phyloP scores from a whole-genome alignment of 2,113 vertebrate species.

The Oncorhynchus tshawytscha region DNA sequence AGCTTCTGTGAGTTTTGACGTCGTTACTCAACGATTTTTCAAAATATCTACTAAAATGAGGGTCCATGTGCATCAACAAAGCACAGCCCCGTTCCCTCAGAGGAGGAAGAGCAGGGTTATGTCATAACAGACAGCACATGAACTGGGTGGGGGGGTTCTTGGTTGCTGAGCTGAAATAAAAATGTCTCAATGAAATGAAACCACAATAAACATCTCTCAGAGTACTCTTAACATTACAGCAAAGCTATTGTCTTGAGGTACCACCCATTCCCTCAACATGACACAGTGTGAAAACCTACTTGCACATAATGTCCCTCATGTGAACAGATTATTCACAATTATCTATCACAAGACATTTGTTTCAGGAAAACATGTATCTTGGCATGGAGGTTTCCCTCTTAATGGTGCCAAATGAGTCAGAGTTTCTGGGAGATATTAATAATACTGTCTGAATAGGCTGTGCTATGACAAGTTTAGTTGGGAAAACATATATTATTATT shows the following conservation, averaged over 20 bases:
- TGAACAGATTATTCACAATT: not conserved
- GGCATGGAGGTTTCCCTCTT: slow-evolving; percentile 16
- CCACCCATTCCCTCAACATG: not conserved
- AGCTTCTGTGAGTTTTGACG: slow-evolving; percentile 91
- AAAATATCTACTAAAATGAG: not conserved
- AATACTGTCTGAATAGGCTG: not conserved
- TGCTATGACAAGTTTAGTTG: not conserved
- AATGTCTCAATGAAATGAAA: no score
- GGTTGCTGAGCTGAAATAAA: no score
- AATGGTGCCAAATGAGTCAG: slow-evolving; percentile 2
- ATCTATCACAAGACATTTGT: not conserved
- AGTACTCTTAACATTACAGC: no score
- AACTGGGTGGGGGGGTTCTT: not conserved
- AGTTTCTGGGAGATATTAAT: not conserved
- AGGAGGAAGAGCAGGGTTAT: slow-evolving; percentile 44
- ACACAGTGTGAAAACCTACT: no score
- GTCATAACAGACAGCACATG: slow-evolving; percentile 46
- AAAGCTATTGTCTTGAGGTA: no score
- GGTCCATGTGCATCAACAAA: slow-evolving; percentile 33
- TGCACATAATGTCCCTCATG: no score
- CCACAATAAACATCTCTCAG: no score
- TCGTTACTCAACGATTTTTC: not conserved
- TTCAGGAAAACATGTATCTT: slow-evolving; percentile 23
- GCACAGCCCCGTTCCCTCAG: not conserved
- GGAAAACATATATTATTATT: not conserved